Evolutionary conservation across 2,888 invertebrate genomes (phyloP).

Genomic region (Chydorus sphaericus): DNA sequence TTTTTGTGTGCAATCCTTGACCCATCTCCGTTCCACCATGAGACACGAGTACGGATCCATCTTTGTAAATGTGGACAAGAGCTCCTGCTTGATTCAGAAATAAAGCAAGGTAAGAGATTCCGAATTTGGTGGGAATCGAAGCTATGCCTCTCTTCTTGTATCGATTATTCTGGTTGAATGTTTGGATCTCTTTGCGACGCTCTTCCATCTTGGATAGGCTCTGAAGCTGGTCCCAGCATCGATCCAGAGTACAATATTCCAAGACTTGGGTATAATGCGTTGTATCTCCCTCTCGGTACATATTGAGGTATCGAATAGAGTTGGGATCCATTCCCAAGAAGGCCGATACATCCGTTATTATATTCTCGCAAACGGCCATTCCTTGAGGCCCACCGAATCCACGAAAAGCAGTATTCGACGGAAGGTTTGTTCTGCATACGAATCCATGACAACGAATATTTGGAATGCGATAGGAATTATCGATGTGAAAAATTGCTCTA

Average conservation of each 20-base stretch:
- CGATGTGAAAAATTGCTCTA: constrained; percentile 65
- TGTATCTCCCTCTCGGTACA: constrained; percentile 58
- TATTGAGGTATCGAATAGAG: constrained; percentile 53
- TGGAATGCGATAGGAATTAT: constrained; percentile 69
- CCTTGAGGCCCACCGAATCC: constrained; percentile 86
- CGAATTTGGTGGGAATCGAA: constrained; percentile 47
- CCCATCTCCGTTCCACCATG: constrained; percentile 86
- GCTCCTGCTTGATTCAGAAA: constrained; percentile 77
- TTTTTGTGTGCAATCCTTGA: constrained; percentile 89
- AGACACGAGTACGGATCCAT: constrained; percentile 36
- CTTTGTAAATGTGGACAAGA: constrained; percentile 64
- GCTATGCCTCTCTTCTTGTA: constrained; percentile 5
- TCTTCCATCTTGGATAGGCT: constrained; percentile 45
- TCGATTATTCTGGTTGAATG: constrained; percentile 49
- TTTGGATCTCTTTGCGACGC: constrained; percentile 41
- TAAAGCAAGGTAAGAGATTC: constrained; percentile 60
- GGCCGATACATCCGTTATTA: constrained; percentile 43
- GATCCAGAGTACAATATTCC: constrained; percentile 50
- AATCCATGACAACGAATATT: neutral
- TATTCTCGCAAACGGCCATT: constrained; percentile 69
- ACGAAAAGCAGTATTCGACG: constrained; percentile 85
- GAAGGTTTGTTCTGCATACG: constrained; percentile 68
- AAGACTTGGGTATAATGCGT: constrained; percentile 66
- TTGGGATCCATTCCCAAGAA: constrained; percentile 46
- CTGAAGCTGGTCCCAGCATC: constrained; percentile 68